Percentiles rank a stretch among this genome's conserved stretches.
phyloP scores from a whole-genome alignment of 2,113 vertebrate genomes.

The Junco hyemalis region DNA sequence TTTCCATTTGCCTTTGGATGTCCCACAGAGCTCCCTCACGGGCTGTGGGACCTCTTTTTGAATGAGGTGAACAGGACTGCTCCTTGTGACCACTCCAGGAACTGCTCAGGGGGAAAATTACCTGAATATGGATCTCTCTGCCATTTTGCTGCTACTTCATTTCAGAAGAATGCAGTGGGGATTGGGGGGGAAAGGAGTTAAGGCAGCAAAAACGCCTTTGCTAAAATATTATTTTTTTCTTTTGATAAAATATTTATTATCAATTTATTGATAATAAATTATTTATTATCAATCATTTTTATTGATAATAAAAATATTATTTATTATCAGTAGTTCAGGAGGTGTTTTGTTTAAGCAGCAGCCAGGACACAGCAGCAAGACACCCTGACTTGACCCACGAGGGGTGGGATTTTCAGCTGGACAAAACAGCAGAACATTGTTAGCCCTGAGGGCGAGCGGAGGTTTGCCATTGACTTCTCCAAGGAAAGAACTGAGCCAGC shows the following conservation, averaged over 20 bases:
- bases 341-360: background rate
- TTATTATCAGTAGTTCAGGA: background rate
- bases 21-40: accelerated
- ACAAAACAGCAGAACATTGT: background rate
- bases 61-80: background rate
- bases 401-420: background rate
- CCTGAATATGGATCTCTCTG: background rate
- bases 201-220: background rate
- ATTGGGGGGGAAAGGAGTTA: accelerated
- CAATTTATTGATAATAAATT: background rate
- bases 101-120: background rate
- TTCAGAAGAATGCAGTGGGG: background rate
- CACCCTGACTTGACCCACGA: background rate
- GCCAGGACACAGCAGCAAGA: background rate
- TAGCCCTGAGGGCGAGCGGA: background rate
- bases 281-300: background rate
- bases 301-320: background rate
- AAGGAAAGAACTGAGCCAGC: background rate
- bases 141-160: background rate
- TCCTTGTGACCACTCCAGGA: background rate
- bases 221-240: background rate
- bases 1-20: background rate
- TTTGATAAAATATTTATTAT: background rate
- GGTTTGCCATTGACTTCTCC: background rate
- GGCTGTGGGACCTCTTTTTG: background rate